Evolutionary conservation across 2,797 vertebrate genomes (phyloP).

Genomic region (Carapus acus): DNA sequence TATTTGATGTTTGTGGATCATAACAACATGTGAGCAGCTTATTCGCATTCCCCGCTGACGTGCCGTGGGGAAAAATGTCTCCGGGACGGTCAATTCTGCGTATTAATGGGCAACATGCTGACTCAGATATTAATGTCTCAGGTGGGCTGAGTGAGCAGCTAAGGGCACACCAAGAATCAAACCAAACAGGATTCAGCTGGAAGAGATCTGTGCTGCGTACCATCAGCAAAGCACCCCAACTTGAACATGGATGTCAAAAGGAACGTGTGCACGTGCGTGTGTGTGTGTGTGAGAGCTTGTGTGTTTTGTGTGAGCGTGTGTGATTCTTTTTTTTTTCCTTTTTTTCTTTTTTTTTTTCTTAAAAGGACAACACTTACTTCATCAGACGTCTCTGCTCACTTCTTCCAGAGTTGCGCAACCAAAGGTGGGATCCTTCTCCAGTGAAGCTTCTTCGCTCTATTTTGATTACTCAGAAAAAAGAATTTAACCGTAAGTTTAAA

Average conservation of each 20-base stretch:
- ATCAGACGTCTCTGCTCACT: constrained; percentile 60
- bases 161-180: constrained; percentile 49
- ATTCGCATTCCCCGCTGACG: no score
- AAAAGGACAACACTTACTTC: constrained; percentile 58
- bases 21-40: no score
- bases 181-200: constrained; percentile 54
- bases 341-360: constrained; percentile 11
- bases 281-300: constrained; percentile 3
- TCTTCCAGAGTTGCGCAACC: constrained; percentile 66
- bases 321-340: constrained; percentile 7
- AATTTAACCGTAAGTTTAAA: constrained; percentile 41
- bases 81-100: no score
- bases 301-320: constrained; percentile 5
- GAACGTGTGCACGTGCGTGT: constrained; percentile 47
- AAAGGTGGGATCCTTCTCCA: constrained; percentile 68
- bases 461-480: constrained; percentile 73
- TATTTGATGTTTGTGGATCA: no score
- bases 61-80: no score
- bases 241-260: constrained; percentile 69
- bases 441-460: constrained; percentile 74
- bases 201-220: constrained; percentile 52
- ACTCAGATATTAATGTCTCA: constrained; percentile 18
- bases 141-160: constrained; percentile 42
- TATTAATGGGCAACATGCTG: no score
- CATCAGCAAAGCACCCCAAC: constrained; percentile 59